Evolutionary conservation across 2,888 invertebrate genomes (phyloP).

Genomic region (Apamea crenata): DNA sequence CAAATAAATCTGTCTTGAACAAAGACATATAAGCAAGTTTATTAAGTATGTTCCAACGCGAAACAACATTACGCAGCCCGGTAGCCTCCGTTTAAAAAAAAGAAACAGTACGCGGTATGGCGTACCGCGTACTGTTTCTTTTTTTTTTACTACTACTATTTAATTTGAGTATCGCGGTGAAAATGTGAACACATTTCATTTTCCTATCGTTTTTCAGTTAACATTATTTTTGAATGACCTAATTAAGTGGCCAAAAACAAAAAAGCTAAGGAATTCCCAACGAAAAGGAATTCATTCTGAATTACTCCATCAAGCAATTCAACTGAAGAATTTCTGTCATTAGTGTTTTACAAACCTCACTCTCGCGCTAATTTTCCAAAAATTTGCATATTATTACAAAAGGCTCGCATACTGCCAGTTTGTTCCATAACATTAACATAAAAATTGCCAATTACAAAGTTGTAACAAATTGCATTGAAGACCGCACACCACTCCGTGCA

Average conservation of each 20-base stretch:
- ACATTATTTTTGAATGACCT: background rate
- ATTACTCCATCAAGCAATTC: slow-evolving; percentile 20
- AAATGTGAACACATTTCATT: background rate
- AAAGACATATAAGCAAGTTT: slow-evolving; percentile 15
- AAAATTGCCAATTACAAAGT: slow-evolving; percentile 34
- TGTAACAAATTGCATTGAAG: slow-evolving; percentile 35
- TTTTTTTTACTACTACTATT: too few species aligned
- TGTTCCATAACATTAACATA: slow-evolving; percentile 46
- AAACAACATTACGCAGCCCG: background rate
- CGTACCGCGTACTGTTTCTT: too few species aligned
- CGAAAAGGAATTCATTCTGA: background rate
- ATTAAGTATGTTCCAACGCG: background rate
- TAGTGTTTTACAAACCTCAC: slow-evolving; percentile 14
- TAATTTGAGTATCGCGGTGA: background rate
- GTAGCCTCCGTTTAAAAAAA: background rate
- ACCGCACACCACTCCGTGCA: slow-evolving; percentile 11
- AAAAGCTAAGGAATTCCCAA: slow-evolving; percentile 1
- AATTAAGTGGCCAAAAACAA: too few species aligned
- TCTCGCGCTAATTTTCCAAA: slow-evolving; percentile 18
- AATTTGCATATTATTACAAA: slow-evolving; percentile 38
- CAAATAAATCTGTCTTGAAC: slow-evolving; percentile 22
- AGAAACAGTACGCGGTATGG: background rate
- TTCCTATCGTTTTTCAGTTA: too few species aligned
- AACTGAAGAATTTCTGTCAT: slow-evolving; percentile 23
- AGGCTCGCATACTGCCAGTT: slow-evolving; percentile 23